Evolutionary conservation across 2,113 vertebrate genomes (phyloP).

Genomic region (Hippoglossus stenolepis): DNA sequence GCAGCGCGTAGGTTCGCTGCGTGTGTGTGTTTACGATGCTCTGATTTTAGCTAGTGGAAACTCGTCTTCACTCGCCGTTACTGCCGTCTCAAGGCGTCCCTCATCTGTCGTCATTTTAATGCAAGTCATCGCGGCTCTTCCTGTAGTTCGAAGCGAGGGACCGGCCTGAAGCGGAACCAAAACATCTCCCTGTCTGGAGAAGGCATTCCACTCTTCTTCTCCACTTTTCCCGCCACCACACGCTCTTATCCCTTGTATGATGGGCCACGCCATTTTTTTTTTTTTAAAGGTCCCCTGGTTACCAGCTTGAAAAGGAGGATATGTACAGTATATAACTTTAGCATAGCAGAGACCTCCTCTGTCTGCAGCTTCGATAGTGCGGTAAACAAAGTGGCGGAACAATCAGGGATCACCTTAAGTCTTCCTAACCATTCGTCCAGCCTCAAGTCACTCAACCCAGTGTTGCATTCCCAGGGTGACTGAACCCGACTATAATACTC

Average conservation of each 20-base stretch:
- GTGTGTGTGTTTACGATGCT: constrained; percentile 14
- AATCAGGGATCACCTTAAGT: constrained; percentile 84
- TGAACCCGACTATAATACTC: constrained; percentile 44
- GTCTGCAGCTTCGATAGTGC: constrained; percentile 15
- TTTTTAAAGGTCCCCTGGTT: constrained; percentile 38
- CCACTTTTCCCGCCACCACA: background rate
- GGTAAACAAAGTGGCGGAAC: constrained; percentile 49
- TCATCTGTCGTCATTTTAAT: constrained; percentile 5
- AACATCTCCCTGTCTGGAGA: background rate
- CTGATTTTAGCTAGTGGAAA: constrained; percentile 33
- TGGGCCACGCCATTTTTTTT: constrained; percentile 8
- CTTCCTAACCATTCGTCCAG: constrained; percentile 84
- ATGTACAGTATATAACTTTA: background rate
- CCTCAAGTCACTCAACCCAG: constrained; percentile 70
- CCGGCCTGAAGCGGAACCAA: constrained; percentile 20
- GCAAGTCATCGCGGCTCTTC: constrained; percentile 18
- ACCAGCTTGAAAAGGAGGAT: constrained; percentile 1
- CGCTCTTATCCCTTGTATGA: constrained; percentile 20
- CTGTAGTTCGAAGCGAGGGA: constrained; percentile 5
- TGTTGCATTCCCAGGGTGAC: constrained; percentile 65
- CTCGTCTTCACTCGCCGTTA: constrained; percentile 5
- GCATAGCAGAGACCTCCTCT: constrained; percentile 8
- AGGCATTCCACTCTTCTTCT: constrained; percentile 8
- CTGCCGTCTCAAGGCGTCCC: constrained; percentile 4
- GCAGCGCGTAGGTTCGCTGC: background rate